Percentiles rank a stretch among this genome's conserved stretches.
Conservation (phyloP, 1,140 invertebrate genomes). For the Hermetia illucens region DNA sequence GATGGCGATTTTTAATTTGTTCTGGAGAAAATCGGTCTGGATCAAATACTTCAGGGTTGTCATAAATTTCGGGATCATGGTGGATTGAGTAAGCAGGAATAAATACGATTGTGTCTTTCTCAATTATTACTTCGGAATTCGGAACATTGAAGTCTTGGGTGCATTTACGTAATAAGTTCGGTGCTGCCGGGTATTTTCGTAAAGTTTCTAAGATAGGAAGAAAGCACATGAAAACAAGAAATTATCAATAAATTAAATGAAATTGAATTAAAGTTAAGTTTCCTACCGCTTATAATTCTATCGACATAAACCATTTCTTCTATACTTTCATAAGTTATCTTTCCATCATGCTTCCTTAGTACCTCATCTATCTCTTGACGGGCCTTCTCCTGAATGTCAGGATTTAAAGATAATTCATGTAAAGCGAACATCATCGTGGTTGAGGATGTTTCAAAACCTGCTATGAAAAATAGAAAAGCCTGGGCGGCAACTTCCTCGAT, state of each 20-base stretch:
- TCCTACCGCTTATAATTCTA: too few species aligned
- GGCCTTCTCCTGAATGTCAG: constrained; percentile 32
- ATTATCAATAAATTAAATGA: too few species aligned
- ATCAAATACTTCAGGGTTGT: too few species aligned
- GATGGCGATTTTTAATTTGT: too few species aligned
- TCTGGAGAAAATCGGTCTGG: too few species aligned
- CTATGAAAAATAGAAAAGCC: constrained; percentile 25
- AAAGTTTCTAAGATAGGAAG: too few species aligned
- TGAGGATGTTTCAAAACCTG: not conserved
- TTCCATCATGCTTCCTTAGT: constrained; percentile 11
- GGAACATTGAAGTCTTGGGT: constrained; percentile 32
- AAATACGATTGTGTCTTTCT: constrained; percentile 30
- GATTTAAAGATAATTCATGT: too few species aligned
- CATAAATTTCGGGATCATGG: too few species aligned
- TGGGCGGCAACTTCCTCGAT: too few species aligned
- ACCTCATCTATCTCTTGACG: constrained; percentile 31
- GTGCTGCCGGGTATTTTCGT: constrained; percentile 35
- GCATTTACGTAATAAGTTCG: constrained; percentile 30
- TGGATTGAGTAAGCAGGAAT: constrained; percentile 41
- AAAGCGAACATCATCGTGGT: too few species aligned
- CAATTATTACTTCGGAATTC: constrained; percentile 24
- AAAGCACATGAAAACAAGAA: too few species aligned
- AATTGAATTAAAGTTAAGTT: too few species aligned
- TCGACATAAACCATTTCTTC: constrained; percentile 37
- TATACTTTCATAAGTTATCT: constrained; percentile 36